Evolutionary conservation across 2,113 vertebrate genomes (phyloP), one percentile per base, ranked within the genome.

Genomic region (Pipa parva): DNA sequence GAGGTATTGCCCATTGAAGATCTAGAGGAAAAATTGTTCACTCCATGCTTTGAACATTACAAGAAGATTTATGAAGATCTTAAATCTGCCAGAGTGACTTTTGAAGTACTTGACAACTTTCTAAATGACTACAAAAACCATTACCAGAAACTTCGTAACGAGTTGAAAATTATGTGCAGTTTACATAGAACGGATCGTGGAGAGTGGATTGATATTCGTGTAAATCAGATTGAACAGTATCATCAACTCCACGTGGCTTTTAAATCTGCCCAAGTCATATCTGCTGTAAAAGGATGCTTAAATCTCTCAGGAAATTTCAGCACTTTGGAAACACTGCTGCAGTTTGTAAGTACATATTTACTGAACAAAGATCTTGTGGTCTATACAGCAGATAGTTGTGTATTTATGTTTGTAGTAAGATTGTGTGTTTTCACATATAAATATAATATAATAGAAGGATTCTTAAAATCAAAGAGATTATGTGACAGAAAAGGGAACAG

Each of bases 211-310:
- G 13, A 56, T 5, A 66, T 28, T 39, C 82, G 95, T 1, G 71
- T 92, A 10, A 67, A 75, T 54, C 97, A 99, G 81, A 92, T 99
- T 9, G 76, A 84, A 36, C 89, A 98, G 15, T 99, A 93, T 72
- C 90, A 96, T 1, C 86, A 93, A 69, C 84, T 99, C 77, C 78
- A 93, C 76, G 81, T 90, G 1, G 89, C 92, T 9, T 80, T 91
- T 7, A 75, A 79, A 12, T 88, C 90, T 1, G 94, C 90, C 6
- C 64, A 82, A 67, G 80, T 90, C 31, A 94, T 98, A 73, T 74
- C 74, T 65, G 68, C 0, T 1, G 85, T 94, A 69, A 93, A 86
- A 66, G 76, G 89, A 1, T 81, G 58, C 1, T 83, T 99, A 48
- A 51, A 75, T 17, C 80, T 97, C 33, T 85, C 84, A 1, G 97